Evolutionary conservation across 2,797 vertebrate genomes (phyloP), one percentile per base, ranked within the genome.

Genomic region (Sebastes iracundus): DNA sequence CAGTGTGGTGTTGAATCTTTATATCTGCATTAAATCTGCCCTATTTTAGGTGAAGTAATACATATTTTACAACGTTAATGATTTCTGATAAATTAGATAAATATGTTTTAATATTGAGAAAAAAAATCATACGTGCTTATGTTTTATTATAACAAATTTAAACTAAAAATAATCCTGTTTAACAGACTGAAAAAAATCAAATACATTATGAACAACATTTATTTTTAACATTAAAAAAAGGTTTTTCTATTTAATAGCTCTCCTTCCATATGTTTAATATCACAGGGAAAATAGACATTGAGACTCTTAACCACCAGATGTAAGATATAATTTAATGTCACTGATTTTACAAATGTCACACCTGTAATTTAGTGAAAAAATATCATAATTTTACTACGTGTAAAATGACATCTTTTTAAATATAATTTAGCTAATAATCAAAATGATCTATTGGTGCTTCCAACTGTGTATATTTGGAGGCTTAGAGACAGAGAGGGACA

Each of bases 1-100:
- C 12, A 86, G 23, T 42, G 65, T 35, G n/a, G 65, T 49, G n/a
- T 61, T 81, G 38, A 72, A 80, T 81, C 38, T 80, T 76, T 80
- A 75, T 65, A 75, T 84, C 27, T 46, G 62, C 49, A 5, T 77
- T 80, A 61, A 46, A 76, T 80, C 33, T 52, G 30, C 22, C 10
- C 6, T 62, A 61, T 73, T 72, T 75, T 66, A 65, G 5, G 20
- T 42, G 25, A 56, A 38, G 25, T 20, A 58, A 77, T 65, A 76
- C 7, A 78, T 55, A 38, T 74, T 85, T 82, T 64, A 77, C 16
- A 71, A 42, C 38, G 33, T 62, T 32, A 74, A 68, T 38, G 25
- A 82, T 73, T 79, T 67, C 7, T 64, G n/a, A 81, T n/a, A 42
- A 28, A 58, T 69, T 38, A 22, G 3, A 77, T 71, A 72, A 66